These are phyloP conservation scores for Dicentrarchus labrax DNA, from an alignment of 2,113 vertebrate species.

Conservation along the genomic window DNA sequence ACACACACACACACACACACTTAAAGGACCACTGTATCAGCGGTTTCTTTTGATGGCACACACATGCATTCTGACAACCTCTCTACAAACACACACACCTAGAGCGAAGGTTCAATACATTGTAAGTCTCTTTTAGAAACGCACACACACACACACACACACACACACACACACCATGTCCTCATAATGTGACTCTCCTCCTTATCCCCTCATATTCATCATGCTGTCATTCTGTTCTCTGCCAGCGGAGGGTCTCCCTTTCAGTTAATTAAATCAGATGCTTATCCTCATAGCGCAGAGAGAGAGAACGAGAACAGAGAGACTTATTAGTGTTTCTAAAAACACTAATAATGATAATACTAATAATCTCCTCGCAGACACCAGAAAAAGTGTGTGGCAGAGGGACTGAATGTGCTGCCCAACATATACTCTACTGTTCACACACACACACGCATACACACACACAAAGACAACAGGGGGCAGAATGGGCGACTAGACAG, in stretches of 20 bases:
- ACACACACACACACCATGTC: slow-evolving; percentile 8
- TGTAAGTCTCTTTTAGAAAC: slow-evolving; percentile 5
- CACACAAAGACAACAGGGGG: neutral
- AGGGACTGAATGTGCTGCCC: slow-evolving; percentile 6
- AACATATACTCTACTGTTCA: neutral
- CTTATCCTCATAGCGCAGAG: slow-evolving; percentile 36
- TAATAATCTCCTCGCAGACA: slow-evolving; percentile 10
- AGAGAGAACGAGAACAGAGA: neutral
- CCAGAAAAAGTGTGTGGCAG: neutral
- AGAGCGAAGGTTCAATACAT: neutral
- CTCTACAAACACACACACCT: neutral
- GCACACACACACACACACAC: neutral
- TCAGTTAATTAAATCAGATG: slow-evolving; percentile 64
- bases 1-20: neutral
- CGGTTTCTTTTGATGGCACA: neutral
- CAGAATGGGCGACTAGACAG: neutral
- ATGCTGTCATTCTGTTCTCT: slow-evolving; percentile 52
- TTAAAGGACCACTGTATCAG: neutral
- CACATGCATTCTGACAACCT: neutral
- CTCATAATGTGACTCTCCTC: slow-evolving; percentile 45
- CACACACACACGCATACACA: neutral
- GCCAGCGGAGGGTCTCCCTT: slow-evolving; percentile 54
- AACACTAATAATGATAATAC: slow-evolving; percentile 25
- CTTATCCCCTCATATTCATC: slow-evolving; percentile 55
- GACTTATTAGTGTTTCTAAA: slow-evolving; percentile 36